Evolutionary conservation across 2,113 vertebrate genomes (phyloP), one percentile per base, ranked within the genome.

Genomic region (Odobenus rosmarus): DNA sequence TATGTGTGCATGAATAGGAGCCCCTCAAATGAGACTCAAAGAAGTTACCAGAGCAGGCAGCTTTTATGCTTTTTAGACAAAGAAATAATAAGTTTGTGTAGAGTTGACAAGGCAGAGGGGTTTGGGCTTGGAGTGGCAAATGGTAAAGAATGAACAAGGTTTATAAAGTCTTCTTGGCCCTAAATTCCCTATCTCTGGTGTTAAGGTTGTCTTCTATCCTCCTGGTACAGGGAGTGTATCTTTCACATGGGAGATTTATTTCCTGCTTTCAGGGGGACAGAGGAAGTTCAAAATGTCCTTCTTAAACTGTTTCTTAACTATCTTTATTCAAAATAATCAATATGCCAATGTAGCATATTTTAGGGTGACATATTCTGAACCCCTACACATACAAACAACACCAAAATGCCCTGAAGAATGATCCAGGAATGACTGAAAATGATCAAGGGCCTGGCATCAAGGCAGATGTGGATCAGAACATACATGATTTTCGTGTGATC

Each of bases 371-470:
- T 26, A 77, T 95, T 90, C n/a, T 84, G 69, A 95, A 90, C n/a
- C 7, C 10, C 21, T 76, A 42, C 36, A 64, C 8, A 57, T 77
- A 33, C 14, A 33, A 57, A 76, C 26, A 93, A 4, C 11, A 82
- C 15, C 21, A 57, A 84, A 85, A 86, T 88, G 6, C 12, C 69
- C 31, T 55, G 31, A 94, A 77, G 15, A 79, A 96, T 79, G n/a
- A 74, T 53, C 9, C 62, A 26, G 49, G n/a, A 81, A 84, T 94
- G 14, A 80, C 28, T 12, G n/a, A 86, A n/a, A 64, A n/a, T 53
- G 99, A 99, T 97, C 99, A 99, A 55, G 99, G 99, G 64, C 99
- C 99, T 97, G 99, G 99, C 96, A 99, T 99, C 98, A 99, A 99
- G 95, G 99, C 99, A 1, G 99, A 99, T 95, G 99, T 99, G 62